Conservation (phyloP, 2,888 invertebrate species). For the Plagiodera versicolora region DNA sequence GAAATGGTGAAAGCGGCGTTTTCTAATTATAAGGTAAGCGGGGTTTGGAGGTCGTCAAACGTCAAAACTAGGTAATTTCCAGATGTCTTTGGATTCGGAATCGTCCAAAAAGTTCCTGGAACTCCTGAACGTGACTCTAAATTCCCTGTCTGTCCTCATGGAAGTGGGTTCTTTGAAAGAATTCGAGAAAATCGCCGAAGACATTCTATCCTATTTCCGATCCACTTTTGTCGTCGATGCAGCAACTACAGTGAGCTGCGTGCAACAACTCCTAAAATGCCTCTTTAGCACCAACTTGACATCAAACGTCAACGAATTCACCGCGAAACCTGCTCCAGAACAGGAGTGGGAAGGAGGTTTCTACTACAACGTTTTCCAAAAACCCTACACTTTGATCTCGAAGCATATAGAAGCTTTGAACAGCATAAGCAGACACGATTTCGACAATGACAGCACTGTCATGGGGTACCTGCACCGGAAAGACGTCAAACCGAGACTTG, state of each 20-base stretch:
- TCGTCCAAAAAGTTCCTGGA: slow-evolving; percentile 74
- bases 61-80: slow-evolving; percentile 35
- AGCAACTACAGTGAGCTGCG: slow-evolving; percentile 70
- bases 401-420: slow-evolving; percentile 45
- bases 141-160: slow-evolving; percentile 69
- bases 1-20: slow-evolving; percentile 80
- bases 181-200: slow-evolving; percentile 75
- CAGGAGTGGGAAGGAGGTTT: slow-evolving; percentile 45
- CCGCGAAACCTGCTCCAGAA: slow-evolving; percentile 7
- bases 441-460: slow-evolving; percentile 49
- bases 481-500: slow-evolving; percentile 50
- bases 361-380: slow-evolving; percentile 52
- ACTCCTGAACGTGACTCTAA: slow-evolving; percentile 65
- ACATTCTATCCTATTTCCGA: slow-evolving; percentile 75
- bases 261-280: slow-evolving; percentile 76
- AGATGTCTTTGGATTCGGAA: slow-evolving; percentile 78
- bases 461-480: slow-evolving; percentile 53
- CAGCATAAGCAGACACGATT: slow-evolving; percentile 47
- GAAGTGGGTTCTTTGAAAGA: slow-evolving; percentile 71
- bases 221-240: slow-evolving; percentile 72
- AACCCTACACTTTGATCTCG: slow-evolving; percentile 48
- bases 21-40: slow-evolving; percentile 79
- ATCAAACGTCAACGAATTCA: slow-evolving; percentile 52
- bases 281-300: slow-evolving; percentile 75
- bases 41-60: too few relatives aligned